Conservation (phyloP, 2,797 vertebrate species). For the Delichon dasypus region DNA sequence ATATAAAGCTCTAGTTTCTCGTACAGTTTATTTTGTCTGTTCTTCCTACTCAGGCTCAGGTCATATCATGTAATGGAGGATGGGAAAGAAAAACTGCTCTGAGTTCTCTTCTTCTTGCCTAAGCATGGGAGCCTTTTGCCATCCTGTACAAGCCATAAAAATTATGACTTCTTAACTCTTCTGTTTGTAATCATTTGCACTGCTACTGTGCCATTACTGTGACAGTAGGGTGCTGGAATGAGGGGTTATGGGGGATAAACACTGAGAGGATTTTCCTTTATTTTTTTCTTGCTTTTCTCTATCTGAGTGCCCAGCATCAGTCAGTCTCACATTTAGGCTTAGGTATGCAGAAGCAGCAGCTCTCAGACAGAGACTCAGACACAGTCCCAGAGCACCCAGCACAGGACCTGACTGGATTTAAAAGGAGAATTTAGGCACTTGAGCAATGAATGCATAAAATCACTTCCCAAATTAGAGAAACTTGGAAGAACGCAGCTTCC, state of each 20-base stretch:
- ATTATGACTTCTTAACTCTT: neutral
- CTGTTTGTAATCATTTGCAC: neutral
- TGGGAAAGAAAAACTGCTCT: neutral
- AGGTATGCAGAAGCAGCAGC: neutral
- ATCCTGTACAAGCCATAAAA: neutral
- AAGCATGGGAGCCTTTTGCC: neutral
- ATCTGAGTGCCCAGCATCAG: neutral
- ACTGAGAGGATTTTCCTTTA: neutral
- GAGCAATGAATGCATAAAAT: neutral
- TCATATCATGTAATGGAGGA: neutral
- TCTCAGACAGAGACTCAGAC: neutral
- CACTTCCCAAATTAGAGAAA: neutral
- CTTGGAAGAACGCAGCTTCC: neutral
- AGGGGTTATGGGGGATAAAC: neutral
- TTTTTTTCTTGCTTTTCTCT: neutral
- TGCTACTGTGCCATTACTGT: neutral
- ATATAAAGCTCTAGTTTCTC: neutral
- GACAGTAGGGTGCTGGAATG: neutral
- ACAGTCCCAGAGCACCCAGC: neutral
- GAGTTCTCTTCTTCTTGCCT: neutral
- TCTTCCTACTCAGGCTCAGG: neutral
- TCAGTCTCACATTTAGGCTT: neutral
- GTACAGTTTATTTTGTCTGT: neutral
- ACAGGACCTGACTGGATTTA: neutral
- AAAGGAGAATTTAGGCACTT: neutral